phyloP scores from a whole-genome alignment of 2,797 vertebrate species.

The Liparis tanakae region DNA sequence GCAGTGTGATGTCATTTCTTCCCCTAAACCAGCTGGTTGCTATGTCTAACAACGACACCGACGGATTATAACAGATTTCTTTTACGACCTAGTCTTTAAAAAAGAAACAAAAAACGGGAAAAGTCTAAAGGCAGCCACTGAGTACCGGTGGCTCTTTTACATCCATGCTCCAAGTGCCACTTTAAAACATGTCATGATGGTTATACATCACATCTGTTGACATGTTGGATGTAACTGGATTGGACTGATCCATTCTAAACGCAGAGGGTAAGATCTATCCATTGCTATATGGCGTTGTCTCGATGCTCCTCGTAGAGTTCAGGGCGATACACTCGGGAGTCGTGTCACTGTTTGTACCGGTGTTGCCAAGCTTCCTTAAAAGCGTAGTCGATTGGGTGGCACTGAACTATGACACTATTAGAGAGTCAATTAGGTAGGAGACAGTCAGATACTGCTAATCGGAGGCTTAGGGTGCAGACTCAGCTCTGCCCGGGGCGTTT shows the following conservation, averaged over 20 bases:
- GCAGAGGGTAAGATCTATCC: neutral
- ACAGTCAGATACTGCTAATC: constrained; percentile 52
- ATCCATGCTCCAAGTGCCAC: neutral
- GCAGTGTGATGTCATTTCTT: neutral
- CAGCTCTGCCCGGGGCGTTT: constrained; percentile 45
- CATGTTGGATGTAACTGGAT: neutral
- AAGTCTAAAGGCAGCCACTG: neutral
- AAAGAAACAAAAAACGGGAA: neutral
- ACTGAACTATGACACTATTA: constrained; percentile 74
- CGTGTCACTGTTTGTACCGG: constrained; percentile 43
- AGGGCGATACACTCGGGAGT: constrained; percentile 27
- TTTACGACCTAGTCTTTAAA: neutral
- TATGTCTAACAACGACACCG: neutral
- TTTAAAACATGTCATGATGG: neutral
- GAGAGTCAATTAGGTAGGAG: constrained; percentile 70
- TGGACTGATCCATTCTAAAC: neutral
- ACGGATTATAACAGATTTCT: neutral
- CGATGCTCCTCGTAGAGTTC: constrained; percentile 10
- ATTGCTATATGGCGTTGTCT: neutral
- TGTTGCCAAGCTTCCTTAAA: constrained; percentile 59
- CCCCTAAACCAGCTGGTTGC: neutral
- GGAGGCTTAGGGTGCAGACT: constrained; percentile 43
- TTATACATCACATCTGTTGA: neutral
- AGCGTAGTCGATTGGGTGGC: constrained; percentile 66
- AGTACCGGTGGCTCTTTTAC: neutral